These are phyloP conservation scores for Mormyrops attenuatus DNA, from an alignment of 2,797 vertebrate species.

Conservation along the genomic window DNA sequence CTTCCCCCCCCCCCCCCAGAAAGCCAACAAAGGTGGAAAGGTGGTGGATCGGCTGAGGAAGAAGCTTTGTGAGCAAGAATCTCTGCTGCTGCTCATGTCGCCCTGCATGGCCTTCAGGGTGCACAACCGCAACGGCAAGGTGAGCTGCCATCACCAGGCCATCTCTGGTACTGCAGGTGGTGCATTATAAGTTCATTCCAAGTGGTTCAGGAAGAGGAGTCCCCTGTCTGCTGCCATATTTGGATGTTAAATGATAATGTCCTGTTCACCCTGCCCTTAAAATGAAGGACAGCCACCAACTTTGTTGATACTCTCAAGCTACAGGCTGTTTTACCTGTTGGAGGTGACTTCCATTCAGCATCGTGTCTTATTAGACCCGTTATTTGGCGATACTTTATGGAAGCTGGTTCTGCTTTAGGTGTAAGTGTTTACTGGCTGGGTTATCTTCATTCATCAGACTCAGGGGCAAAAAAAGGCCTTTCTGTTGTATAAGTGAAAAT, in stretches of 20 bases:
- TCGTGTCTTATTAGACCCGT: neutral
- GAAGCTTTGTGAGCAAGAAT: slow-evolving; percentile 88
- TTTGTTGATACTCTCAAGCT: neutral
- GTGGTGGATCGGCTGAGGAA: slow-evolving; percentile 82
- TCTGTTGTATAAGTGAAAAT: neutral
- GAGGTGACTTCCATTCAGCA: neutral
- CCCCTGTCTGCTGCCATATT: neutral
- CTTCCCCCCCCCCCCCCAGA: slow-evolving; percentile 52
- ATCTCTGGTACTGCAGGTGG: neutral
- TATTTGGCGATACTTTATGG: neutral
- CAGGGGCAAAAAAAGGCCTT: neutral
- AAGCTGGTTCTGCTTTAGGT: neutral
- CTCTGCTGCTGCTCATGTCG: slow-evolving; percentile 82
- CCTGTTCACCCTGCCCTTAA: neutral
- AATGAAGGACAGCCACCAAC: neutral
- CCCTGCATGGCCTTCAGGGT: slow-evolving; percentile 89
- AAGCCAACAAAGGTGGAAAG: slow-evolving; percentile 81
- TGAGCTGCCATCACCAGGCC: slow-evolving; percentile 39
- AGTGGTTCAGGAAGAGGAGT: neutral
- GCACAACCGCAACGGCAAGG: slow-evolving; percentile 86
- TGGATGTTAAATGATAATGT: neutral
- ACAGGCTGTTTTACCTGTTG: neutral
- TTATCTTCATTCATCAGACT: neutral
- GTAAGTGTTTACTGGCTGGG: neutral
- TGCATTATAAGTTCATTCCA: neutral